Percentiles rank a stretch among this genome's conserved stretches.
These are phyloP conservation scores for Callospermophilus lateralis DNA, from an alignment of 2,113 vertebrate genomes.

Conservation along the genomic window DNA sequence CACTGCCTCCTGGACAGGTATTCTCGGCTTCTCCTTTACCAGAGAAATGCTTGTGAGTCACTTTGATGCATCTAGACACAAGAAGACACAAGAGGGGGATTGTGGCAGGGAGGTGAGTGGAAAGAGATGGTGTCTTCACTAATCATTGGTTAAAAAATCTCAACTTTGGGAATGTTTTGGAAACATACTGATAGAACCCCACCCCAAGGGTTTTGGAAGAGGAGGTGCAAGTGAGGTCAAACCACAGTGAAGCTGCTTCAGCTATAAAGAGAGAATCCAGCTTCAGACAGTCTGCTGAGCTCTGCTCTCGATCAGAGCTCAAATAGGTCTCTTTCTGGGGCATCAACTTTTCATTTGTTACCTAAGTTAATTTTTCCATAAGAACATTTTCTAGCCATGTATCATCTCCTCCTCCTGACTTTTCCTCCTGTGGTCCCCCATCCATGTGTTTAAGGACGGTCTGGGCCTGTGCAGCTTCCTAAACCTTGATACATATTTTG, in stretches of 20 bases:
- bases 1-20: background rate
- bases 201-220: background rate
- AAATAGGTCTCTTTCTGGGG: background rate
- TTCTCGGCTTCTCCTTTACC: background rate
- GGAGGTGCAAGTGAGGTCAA: background rate
- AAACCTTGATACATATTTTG: background rate
- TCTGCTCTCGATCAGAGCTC: background rate
- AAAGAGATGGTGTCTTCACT: background rate
- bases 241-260: background rate
- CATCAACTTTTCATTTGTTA: constrained; percentile 18
- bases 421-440: background rate
- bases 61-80: background rate
- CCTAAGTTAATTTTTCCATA: background rate
- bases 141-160: background rate
- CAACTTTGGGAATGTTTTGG: constrained; percentile 27
- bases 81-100: background rate
- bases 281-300: background rate
- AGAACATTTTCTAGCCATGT: background rate
- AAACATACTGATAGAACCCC: background rate
- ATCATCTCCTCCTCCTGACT: background rate
- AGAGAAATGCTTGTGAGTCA: background rate
- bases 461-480: background rate
- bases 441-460: background rate
- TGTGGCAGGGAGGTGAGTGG: background rate
- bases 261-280: background rate